Conservation (phyloP, 2,113 vertebrate genomes). For the Porphyrio hochstetteri region DNA sequence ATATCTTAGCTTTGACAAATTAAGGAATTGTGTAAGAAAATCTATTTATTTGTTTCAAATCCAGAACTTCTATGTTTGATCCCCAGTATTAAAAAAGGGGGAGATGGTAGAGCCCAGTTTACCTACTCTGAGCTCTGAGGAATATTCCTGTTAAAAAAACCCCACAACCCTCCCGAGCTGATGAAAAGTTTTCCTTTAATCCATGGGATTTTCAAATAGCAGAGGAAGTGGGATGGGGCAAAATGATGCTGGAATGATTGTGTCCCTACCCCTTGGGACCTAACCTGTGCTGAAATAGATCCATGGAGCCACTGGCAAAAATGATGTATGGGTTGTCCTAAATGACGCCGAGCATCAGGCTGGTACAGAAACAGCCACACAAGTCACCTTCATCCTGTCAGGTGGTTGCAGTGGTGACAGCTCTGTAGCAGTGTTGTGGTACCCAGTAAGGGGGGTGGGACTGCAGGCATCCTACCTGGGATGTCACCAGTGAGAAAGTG, state of each 20-base stretch:
- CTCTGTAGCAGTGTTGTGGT: background rate
- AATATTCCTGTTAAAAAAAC: background rate
- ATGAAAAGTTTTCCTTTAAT: background rate
- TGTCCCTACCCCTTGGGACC: background rate
- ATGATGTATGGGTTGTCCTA: background rate
- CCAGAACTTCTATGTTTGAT: background rate
- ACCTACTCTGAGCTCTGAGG: background rate
- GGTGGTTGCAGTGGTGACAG: background rate
- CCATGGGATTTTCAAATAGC: background rate
- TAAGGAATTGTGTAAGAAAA: background rate
- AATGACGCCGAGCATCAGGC: background rate
- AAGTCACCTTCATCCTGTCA: background rate
- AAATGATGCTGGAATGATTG: background rate
- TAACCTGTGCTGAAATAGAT: background rate
- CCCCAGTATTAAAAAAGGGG: background rate
- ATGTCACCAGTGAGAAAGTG: background rate
- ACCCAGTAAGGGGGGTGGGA: background rate
- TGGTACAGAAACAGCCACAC: background rate
- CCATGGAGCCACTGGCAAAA: background rate
- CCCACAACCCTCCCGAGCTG: background rate
- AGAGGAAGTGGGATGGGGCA: rapidly evolving
- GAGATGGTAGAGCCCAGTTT: background rate
- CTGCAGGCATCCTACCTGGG: rapidly evolving
- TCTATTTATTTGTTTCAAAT: background rate
- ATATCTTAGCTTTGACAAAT: background rate